Conservation (phyloP, 2,797 vertebrate species). For the Smutsia temminckii region DNA sequence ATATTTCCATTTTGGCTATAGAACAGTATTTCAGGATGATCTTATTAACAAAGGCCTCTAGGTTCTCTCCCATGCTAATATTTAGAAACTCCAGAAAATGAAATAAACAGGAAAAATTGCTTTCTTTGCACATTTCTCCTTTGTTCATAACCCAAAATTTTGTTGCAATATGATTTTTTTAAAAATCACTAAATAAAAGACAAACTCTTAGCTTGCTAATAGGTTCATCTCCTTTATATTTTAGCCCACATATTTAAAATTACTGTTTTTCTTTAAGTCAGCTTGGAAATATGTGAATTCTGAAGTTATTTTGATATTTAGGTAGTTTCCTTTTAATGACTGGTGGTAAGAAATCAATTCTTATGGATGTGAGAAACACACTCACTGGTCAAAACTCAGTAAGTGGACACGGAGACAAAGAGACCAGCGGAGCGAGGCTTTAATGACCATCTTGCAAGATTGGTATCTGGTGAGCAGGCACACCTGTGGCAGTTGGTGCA, state of each 20-base stretch:
- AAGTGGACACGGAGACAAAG: too few species aligned
- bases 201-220: background rate
- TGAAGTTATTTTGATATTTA: background rate
- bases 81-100: slow-evolving; percentile 14
- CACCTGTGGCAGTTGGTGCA: too few species aligned
- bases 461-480: too few species aligned
- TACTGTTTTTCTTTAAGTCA: background rate
- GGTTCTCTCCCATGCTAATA: background rate
- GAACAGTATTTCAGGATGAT: background rate
- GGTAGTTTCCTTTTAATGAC: background rate
- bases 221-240: background rate
- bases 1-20: background rate
- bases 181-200: background rate
- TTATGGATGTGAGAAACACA: background rate
- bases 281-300: background rate
- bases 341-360: background rate
- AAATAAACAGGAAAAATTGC: background rate
- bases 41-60: background rate
- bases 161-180: background rate
- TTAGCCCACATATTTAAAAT: background rate
- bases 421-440: too few species aligned
- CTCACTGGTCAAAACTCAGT: too few species aligned
- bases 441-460: too few species aligned
- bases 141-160: background rate
- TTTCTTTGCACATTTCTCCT: background rate